These are phyloP conservation scores for Apodemia hepburni DNA, from an alignment of 2,888 invertebrate species.

Conservation along the genomic window DNA sequence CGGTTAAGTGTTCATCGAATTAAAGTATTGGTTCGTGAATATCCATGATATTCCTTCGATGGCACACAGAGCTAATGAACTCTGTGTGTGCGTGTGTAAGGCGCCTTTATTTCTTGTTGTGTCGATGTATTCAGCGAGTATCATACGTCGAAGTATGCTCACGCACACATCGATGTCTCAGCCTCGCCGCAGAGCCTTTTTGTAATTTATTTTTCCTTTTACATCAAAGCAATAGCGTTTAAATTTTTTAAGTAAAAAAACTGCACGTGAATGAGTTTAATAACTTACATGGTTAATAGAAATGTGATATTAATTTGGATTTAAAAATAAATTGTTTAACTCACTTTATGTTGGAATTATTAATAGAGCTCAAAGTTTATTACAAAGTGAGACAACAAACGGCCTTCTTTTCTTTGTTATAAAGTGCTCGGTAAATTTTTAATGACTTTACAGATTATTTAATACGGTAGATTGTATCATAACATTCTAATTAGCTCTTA, in stretches of 20 bases:
- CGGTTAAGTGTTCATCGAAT: slow-evolving; percentile 17
- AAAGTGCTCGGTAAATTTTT: slow-evolving; percentile 7
- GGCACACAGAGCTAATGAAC: slow-evolving; percentile 31
- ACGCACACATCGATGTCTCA: slow-evolving; percentile 52
- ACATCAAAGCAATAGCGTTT: slow-evolving; percentile 52
- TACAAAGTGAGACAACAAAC: slow-evolving; percentile 1
- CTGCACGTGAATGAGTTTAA: slow-evolving; percentile 10
- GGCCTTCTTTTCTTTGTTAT: slow-evolving; percentile 13
- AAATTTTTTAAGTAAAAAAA: slow-evolving; percentile 30
- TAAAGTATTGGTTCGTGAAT: slow-evolving; percentile 21
- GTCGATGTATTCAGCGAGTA: slow-evolving; percentile 54
- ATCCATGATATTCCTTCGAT: slow-evolving; percentile 28
- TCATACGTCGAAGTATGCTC: slow-evolving; percentile 48
- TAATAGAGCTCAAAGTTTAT: slow-evolving; percentile 10
- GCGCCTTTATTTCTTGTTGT: slow-evolving; percentile 52
- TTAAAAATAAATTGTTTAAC: slow-evolving; percentile 18
- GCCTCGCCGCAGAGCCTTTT: slow-evolving; percentile 66
- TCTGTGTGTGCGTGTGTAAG: slow-evolving; percentile 54
- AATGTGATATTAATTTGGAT: slow-evolving; percentile 3
- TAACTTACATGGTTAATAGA: not conserved
- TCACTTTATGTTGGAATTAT: slow-evolving; percentile 17
- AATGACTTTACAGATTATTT: slow-evolving; percentile 12
- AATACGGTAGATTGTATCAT: slow-evolving; percentile 4
- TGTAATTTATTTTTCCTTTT: slow-evolving; percentile 73
- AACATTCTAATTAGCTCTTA: not conserved